Conservation (phyloP, 2,113 vertebrate species). For the Macrotus californicus region DNA sequence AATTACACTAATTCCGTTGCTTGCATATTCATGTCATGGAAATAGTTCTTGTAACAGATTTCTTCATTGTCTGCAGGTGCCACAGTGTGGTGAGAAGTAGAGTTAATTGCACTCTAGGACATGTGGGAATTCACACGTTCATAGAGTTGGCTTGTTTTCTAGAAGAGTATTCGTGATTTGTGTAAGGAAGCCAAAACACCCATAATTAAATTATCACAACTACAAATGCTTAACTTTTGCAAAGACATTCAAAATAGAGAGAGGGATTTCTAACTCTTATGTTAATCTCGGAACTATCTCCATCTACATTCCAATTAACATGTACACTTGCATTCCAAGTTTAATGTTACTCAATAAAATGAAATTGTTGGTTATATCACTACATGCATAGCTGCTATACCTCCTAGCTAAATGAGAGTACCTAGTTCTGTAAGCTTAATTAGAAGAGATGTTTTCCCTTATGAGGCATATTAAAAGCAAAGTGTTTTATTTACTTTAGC, state of each 20-base stretch:
- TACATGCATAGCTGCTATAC: background rate
- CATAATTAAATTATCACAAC: constrained; percentile 69
- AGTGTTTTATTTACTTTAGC: constrained; percentile 43
- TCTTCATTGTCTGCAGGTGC: constrained; percentile 71
- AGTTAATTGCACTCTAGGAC: constrained; percentile 68
- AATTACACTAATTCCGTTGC: constrained; percentile 63
- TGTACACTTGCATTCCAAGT: background rate
- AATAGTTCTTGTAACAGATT: constrained; percentile 67
- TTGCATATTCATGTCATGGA: constrained; percentile 72
- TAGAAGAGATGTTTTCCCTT: constrained; percentile 12
- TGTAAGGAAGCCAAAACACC: constrained; percentile 46
- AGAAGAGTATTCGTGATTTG: constrained; percentile 49
- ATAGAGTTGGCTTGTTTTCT: constrained; percentile 55
- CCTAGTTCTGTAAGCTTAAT: constrained; percentile 31
- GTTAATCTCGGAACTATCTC: background rate
- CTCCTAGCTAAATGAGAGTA: background rate
- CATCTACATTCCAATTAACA: constrained; percentile 4
- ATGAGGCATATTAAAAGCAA: constrained; percentile 15
- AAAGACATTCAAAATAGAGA: constrained; percentile 14
- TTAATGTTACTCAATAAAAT: constrained; percentile 41
- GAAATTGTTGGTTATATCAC: background rate
- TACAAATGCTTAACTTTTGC: constrained; percentile 49
- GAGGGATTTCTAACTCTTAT: background rate
- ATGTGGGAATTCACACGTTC: constrained; percentile 51
- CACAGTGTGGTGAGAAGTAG: constrained; percentile 57